Percentiles rank a stretch among this genome's conserved stretches.
phyloP scores from a whole-genome alignment of 1,140 invertebrate species.

The Campodea augens region DNA sequence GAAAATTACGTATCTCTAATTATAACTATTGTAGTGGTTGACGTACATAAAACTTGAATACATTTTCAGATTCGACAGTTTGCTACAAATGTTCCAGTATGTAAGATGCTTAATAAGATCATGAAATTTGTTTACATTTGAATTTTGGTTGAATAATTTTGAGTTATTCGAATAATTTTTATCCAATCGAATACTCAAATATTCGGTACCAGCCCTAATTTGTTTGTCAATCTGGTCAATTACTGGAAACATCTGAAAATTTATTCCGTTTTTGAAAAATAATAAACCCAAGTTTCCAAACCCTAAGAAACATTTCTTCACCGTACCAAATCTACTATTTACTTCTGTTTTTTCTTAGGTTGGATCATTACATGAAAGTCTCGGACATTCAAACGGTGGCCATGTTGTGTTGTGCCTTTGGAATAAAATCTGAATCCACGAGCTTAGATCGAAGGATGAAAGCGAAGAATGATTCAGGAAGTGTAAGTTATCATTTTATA shows the following conservation, averaged over 20 bases:
- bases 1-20: too few relatives aligned
- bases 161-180: background rate
- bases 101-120: too few relatives aligned
- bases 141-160: too few relatives aligned
- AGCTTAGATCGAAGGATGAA: conserved; percentile 18
- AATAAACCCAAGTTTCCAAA: background rate
- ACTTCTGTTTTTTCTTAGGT: conserved; percentile 20
- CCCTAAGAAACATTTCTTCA: background rate
- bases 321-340: background rate
- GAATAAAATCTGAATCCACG: conserved; percentile 27
- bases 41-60: too few relatives aligned
- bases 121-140: too few relatives aligned
- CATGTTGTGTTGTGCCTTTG: conserved; percentile 75
- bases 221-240: background rate
- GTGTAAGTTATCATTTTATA: conserved; percentile 24
- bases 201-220: background rate
- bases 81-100: too few relatives aligned
- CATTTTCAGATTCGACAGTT: too few relatives aligned
- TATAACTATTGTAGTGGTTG: too few relatives aligned
- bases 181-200: background rate
- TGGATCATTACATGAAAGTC: conserved; percentile 32
- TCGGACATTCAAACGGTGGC: conserved; percentile 83
- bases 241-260: background rate
- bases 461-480: conserved; percentile 29
- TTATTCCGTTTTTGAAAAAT: background rate